These are phyloP conservation scores for Echeneis naucrates DNA, from an alignment of 2,797 vertebrate genomes.

Conservation along the genomic window DNA sequence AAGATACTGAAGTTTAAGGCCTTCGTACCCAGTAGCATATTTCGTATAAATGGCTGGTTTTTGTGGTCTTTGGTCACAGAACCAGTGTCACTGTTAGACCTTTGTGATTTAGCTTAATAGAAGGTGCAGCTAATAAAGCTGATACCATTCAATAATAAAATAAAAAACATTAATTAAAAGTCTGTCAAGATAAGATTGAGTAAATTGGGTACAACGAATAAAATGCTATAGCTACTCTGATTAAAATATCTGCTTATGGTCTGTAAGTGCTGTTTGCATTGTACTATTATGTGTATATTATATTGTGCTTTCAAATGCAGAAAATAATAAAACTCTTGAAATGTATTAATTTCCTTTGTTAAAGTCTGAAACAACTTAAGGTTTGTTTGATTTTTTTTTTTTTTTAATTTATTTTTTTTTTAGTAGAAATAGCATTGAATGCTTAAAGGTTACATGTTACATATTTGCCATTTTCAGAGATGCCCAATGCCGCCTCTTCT, in stretches of 20 bases:
- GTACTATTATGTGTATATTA: background rate
- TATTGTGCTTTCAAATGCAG: background rate
- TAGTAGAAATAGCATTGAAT: background rate
- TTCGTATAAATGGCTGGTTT: background rate
- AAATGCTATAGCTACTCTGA: background rate
- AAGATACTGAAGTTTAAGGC: background rate
- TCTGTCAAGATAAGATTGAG: background rate
- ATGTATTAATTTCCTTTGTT: background rate
- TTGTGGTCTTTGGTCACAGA: background rate
- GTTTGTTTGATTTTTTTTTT: too few relatives aligned
- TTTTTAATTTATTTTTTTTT: too few relatives aligned
- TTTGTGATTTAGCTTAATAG: background rate
- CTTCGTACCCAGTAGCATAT: background rate
- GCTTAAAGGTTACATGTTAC: background rate
- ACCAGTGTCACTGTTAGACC: background rate
- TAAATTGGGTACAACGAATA: background rate
- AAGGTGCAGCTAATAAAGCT: background rate
- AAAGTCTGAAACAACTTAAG: background rate
- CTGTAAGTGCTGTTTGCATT: background rate
- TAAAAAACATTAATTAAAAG: background rate
- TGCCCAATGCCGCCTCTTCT: background rate
- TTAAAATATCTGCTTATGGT: background rate
- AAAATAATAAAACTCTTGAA: too few relatives aligned
- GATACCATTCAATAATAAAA: background rate
- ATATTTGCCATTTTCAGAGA: constrained; percentile 9